Percentiles rank a stretch among this genome's conserved stretches.
Evolutionary conservation across 2,113 vertebrate species (phyloP).

Genomic region (Meles meles): DNA sequence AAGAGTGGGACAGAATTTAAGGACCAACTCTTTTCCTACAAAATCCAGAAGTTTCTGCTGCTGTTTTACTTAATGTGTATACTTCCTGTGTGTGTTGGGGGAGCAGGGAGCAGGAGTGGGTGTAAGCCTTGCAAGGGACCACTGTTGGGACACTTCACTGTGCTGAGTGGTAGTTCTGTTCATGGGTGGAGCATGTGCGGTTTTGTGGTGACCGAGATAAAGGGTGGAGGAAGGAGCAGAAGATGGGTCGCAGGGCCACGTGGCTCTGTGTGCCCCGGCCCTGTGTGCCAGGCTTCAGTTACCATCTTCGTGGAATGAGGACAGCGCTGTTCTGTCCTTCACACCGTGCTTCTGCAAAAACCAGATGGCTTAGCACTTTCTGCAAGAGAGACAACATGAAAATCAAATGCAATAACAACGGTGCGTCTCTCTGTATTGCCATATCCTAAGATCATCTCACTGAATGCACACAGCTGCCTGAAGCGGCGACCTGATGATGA

Average conservation of each 20-base stretch:
- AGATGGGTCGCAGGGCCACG: too few species aligned
- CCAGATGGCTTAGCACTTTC: background rate
- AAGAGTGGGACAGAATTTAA: background rate
- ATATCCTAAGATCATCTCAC: background rate
- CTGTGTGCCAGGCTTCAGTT: background rate
- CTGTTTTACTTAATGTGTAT: background rate
- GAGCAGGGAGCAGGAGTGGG: background rate
- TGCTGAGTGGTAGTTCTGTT: background rate
- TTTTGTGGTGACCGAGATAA: background rate
- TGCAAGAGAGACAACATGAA: background rate
- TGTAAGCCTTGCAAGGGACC: background rate
- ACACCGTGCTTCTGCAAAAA: background rate
- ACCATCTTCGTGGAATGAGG: background rate
- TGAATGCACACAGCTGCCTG: background rate
- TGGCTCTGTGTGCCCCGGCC: background rate
- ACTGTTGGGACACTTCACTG: accelerated
- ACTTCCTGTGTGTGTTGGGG: background rate
- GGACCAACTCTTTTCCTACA: background rate
- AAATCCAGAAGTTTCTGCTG: background rate
- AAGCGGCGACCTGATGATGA: background rate
- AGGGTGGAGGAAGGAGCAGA: background rate
- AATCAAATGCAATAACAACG: background rate
- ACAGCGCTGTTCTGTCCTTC: background rate
- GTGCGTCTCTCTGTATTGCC: background rate
- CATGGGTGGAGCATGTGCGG: background rate